Evolutionary conservation across 2,797 vertebrate species (phyloP).

Genomic region (Fringilla coelebs): DNA sequence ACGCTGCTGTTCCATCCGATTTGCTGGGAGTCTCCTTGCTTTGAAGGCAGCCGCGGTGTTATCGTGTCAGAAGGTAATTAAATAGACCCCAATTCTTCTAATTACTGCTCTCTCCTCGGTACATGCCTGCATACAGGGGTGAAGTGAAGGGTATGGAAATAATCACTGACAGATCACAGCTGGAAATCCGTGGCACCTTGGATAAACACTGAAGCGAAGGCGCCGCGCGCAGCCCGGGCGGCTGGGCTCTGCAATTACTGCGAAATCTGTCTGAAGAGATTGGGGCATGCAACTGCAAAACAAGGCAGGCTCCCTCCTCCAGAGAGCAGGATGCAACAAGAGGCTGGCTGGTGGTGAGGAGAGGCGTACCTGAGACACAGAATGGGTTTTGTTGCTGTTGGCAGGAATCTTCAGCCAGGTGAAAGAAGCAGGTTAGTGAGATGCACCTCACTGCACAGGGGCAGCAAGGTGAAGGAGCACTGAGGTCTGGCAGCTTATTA

Average conservation of each 20-base stretch:
- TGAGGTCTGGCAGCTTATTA: not conserved
- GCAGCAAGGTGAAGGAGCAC: not conserved
- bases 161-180: slow-evolving; percentile 38
- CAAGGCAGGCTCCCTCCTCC: not conserved
- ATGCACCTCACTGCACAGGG: not conserved
- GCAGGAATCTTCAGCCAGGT: not conserved
- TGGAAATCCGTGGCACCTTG: slow-evolving; percentile 19
- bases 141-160: slow-evolving; percentile 60
- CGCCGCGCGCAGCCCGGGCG: accelerated
- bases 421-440: not conserved
- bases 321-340: not conserved
- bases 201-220: not conserved
- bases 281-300: not conserved
- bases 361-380: not conserved
- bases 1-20: not conserved
- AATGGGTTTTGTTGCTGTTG: not conserved
- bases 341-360: not conserved
- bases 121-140: slow-evolving; percentile 42
- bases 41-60: not conserved
- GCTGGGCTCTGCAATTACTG: not conserved
- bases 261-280: slow-evolving; percentile 48
- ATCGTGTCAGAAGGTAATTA: slow-evolving; percentile 59
- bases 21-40: not conserved
- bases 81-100: slow-evolving; percentile 68
- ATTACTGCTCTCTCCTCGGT: slow-evolving; percentile 52